Evolutionary conservation across 2,797 vertebrate genomes (phyloP), one percentile per base, ranked within the genome.

Genomic region (Limnodromus scolopaceus): DNA sequence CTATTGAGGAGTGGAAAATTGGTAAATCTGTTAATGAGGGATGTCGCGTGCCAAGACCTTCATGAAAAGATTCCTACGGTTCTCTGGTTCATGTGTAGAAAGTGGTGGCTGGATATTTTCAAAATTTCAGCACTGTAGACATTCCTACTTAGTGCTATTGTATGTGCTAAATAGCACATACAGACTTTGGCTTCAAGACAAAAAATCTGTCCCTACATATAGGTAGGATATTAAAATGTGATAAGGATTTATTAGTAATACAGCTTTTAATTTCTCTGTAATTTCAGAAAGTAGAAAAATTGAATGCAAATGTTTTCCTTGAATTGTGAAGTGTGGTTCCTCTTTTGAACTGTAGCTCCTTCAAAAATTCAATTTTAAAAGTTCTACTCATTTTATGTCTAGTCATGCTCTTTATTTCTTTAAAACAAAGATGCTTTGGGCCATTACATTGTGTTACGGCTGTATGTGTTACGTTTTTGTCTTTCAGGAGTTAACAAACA

Each of bases 21-120:
- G 39, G 79, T 86, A 84, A 93, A 92, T 87, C 43, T 90, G 39
- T 94, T 90, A 89, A 90, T 60, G 48, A 94, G 46, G 38, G 57
- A 74, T 84, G 51, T 54, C 0, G 16, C 27, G 16, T 74, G 84
- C 57, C 41, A 69, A 18, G 28, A 36, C 58, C 71, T 83, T 27
- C 7, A 5, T 24, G 23, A 66, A 58, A 84, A 54, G 27, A 30
- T 82, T 61, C 55, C 55, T 74, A 1, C 34, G 32, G 38, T 53
- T 93, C 30, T 80, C 36, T 43, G 54, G 46, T 68, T 78, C 1
- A 6, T 43, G 30, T 68, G 36, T 69, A 39, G 25, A 24, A 76
- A 43, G 22, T 32, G 17, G 39, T 60, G 46, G 18, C 24, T 84
- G 76, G 30, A 30, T 30, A 11, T n/a, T 88, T 86, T 61, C 36